Evolutionary conservation across 2,797 vertebrate species (phyloP).

Genomic region (Monodelphis domestica): DNA sequence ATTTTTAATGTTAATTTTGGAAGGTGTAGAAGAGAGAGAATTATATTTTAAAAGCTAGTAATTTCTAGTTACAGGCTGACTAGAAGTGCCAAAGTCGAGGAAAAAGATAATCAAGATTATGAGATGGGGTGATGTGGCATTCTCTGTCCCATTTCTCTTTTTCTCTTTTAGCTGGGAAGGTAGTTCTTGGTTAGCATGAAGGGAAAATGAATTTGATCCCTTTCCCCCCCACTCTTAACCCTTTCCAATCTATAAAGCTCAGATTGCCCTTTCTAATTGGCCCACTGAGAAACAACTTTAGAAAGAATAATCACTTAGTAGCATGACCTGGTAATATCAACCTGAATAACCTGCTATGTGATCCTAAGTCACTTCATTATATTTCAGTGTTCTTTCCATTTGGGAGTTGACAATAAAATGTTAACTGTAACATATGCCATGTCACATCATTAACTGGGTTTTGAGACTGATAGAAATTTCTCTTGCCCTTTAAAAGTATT

Average conservation of each 20-base stretch:
- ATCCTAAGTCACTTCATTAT: not conserved
- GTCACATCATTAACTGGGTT: not conserved
- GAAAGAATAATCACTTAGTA: not conserved
- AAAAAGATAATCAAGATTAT: not conserved
- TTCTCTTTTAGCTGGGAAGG: not conserved
- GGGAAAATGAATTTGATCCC: not conserved
- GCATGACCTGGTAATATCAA: not conserved
- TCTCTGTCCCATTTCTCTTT: not conserved
- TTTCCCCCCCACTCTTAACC: rapidly evolving
- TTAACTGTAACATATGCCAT: not conserved
- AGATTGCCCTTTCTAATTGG: not conserved
- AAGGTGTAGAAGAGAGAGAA: not conserved
- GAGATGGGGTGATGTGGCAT: not conserved
- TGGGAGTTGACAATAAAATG: not conserved
- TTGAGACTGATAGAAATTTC: not conserved
- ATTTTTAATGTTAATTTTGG: not conserved
- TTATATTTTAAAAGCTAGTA: not conserved
- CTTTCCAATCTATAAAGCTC: not conserved
- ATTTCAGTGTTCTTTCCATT: not conserved
- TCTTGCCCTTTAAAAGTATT: not conserved
- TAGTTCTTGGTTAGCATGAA: not conserved
- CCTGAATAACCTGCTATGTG: not conserved
- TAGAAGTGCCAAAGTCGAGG: not conserved
- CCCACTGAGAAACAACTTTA: not conserved
- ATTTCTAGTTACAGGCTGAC: not conserved